These are phyloP conservation scores for Torymus auratus DNA, from an alignment of 2,888 invertebrate species.

Conservation along the genomic window DNA sequence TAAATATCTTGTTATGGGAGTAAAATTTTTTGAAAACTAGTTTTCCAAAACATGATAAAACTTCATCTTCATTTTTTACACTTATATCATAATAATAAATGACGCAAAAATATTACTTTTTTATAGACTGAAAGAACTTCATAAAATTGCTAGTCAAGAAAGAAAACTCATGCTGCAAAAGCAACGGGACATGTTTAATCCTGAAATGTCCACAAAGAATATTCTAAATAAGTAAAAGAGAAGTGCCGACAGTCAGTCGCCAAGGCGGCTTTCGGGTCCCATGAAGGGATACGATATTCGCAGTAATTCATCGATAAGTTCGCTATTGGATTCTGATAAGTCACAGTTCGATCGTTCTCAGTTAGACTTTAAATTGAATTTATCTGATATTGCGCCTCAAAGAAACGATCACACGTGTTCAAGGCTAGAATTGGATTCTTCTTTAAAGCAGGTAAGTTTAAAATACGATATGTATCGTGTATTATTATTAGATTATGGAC, in stretches of 20 bases:
- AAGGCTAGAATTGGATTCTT: slow-evolving; percentile 58
- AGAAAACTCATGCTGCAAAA: slow-evolving; percentile 78
- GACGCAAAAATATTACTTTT: not conserved
- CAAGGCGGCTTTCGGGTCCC: slow-evolving; percentile 77
- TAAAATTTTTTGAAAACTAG: too few species aligned
- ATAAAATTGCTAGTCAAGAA: slow-evolving; percentile 79
- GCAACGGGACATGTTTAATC: slow-evolving; percentile 79
- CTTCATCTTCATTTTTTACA: too few species aligned
- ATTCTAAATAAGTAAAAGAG: slow-evolving; percentile 78
- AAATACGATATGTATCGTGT: slow-evolving; percentile 7
- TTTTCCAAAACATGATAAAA: too few species aligned
- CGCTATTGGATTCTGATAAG: slow-evolving; percentile 74
- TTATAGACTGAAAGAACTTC: slow-evolving; percentile 78
- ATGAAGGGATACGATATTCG: slow-evolving; percentile 78
- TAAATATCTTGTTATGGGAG: too few species aligned
- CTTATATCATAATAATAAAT: too few species aligned
- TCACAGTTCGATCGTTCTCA: slow-evolving; percentile 73
- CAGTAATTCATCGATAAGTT: slow-evolving; percentile 76
- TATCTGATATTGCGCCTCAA: slow-evolving; percentile 65
- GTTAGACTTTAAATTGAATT: slow-evolving; percentile 64
- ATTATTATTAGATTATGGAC: slow-evolving; percentile 2
- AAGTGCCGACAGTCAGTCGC: slow-evolving; percentile 75
- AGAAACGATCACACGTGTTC: slow-evolving; percentile 60
- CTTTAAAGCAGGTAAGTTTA: slow-evolving; percentile 53
- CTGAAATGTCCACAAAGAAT: slow-evolving; percentile 78